Evolutionary conservation across 2,113 vertebrate species (phyloP).

Genomic region (Oxygymnocypris stewartii): DNA sequence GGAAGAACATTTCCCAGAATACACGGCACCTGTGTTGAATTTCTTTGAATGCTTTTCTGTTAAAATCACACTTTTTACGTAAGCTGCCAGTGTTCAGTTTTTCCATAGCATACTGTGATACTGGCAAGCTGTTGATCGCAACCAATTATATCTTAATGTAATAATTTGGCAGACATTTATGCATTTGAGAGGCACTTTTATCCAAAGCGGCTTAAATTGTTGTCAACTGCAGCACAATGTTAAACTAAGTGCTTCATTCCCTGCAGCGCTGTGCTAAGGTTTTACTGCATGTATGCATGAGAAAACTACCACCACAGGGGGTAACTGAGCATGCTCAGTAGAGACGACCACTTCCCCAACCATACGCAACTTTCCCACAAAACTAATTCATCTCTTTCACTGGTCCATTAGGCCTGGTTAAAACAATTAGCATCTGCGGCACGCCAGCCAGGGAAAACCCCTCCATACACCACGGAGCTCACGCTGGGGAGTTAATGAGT

Average conservation of each 20-base stretch:
- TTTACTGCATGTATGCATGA: constrained; percentile 37
- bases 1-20: background rate
- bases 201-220: background rate
- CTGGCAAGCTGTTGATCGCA: background rate
- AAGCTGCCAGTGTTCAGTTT: background rate
- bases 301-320: constrained; percentile 6
- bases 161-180: background rate
- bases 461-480: constrained; percentile 57
- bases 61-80: background rate
- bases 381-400: constrained; percentile 75
- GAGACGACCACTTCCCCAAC: constrained; percentile 63
- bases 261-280: constrained; percentile 6
- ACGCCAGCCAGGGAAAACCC: constrained; percentile 39
- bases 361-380: constrained; percentile 71
- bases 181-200: background rate
- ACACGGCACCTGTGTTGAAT: background rate
- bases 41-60: background rate
- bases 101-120: background rate
- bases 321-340: constrained; percentile 64
- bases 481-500: constrained; percentile 60
- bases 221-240: background rate
- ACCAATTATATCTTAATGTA: background rate
- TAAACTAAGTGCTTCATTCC: background rate
- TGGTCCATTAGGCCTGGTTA: constrained; percentile 74
- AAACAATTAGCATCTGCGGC: constrained; percentile 74